Base-by-base conservation (phyloP, 2,113 vertebrate species). In the Poecile atricapillus region DNA sequence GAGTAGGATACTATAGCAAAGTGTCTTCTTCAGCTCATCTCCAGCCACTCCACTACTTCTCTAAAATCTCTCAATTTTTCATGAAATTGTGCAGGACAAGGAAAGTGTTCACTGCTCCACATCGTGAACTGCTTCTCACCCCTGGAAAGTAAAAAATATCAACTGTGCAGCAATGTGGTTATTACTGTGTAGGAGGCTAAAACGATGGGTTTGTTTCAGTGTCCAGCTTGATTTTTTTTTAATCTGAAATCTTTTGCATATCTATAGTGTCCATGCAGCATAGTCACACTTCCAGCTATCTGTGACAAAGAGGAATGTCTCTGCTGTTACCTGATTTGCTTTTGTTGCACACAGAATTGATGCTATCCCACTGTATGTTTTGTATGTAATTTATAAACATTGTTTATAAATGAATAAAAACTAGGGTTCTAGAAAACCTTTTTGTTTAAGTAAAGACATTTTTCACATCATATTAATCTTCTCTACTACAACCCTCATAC, bases 391-490 rank as follows among this genome's bases (percentile, higher is more conserved):
- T 95, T 95, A 96, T 90, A 96, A 96, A 96, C 76, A 73, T 75
- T 44, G 59, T 8, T 83, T 87, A 86, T 63, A 91, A 90, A 93
- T 94, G 82, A 97, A 96, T 95, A 83, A 96, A 39, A 97, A 73
- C 44, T 53, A 78, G 91, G 76, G 76, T 83, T 90, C 80, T 94
- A 70, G 87, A 84, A 97, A 96, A 94, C 30, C 35, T 97, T 97
- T 96, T 94, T 95, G 76, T 94, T 95, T 93, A 94, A 97, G 81
- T 95, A 85, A 97, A 97, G 93, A 90, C 55, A 94, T 97, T 97
- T 97, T 96, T 97, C 86, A 89, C 93, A 93, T 96, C 86, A 47
- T 92, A 92, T 96, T 95, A 96, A 96, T 95, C 91, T 96, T 75
- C 92, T 87, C 79, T 93, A 74, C 71, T 97, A 89, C 70, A 91